Conservation (phyloP, 1,140 invertebrate genomes). For the Neuroterus valhalla region DNA sequence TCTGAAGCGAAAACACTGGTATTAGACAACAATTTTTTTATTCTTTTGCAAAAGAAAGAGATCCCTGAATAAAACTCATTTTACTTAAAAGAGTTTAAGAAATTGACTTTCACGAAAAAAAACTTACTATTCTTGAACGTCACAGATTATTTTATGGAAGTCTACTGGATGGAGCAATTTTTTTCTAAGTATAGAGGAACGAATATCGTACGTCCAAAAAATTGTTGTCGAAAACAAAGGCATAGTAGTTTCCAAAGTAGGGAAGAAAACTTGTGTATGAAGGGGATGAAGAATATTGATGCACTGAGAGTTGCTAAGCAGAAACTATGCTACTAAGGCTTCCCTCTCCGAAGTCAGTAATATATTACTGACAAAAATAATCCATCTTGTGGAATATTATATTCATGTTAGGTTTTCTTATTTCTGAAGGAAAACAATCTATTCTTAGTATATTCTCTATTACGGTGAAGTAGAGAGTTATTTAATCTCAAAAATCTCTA, state of each 20-base stretch:
- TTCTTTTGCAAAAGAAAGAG: no score
- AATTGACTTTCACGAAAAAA: no score
- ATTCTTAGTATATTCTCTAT: neutral
- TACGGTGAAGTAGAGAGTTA: neutral
- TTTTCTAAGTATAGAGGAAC: neutral
- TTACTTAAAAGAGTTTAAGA: no score
- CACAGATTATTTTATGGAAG: neutral
- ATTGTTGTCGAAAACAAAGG: neutral
- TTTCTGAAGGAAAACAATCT: neutral
- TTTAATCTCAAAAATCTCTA: neutral
- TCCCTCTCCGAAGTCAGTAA: neutral
- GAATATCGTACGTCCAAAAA: neutral
- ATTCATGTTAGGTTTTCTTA: neutral
- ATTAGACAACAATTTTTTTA: no score
- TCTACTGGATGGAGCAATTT: neutral
- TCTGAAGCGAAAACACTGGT: no score
- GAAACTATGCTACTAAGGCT: neutral
- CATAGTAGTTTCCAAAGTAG: neutral
- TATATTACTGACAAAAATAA: conserved; percentile 9
- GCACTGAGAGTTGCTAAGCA: neutral
- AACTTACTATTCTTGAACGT: no score
- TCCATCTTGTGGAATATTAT: conserved; percentile 8
- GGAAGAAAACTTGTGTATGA: neutral
- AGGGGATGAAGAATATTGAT: conserved; percentile 16
- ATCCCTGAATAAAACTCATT: no score